Percentiles rank a stretch among this genome's conserved stretches.
Conservation (phyloP, 1,140 invertebrate genomes). For the Andrena cerasifolii region DNA sequence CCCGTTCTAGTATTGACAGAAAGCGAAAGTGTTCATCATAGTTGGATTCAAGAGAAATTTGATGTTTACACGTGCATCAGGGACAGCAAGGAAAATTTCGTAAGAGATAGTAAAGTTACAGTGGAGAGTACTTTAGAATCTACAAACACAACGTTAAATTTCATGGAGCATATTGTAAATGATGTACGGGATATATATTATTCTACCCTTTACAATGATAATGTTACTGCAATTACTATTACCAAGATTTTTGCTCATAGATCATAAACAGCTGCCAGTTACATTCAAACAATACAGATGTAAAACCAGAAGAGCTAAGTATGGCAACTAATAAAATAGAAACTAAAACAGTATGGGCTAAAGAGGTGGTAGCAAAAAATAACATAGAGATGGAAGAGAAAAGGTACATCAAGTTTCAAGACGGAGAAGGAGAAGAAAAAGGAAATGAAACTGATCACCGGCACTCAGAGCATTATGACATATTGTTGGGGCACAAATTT, state of each 20-base stretch:
- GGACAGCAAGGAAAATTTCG: constrained; percentile 61
- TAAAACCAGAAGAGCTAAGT: constrained; percentile 31
- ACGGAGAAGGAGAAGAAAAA: background rate
- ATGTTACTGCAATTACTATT: constrained; percentile 10
- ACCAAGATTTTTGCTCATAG: constrained; percentile 21
- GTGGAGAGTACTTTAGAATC: constrained; percentile 25
- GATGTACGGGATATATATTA: constrained; percentile 50
- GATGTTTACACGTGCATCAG: constrained; percentile 67
- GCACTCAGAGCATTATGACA: background rate
- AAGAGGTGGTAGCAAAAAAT: constrained; percentile 17
- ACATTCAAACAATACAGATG: constrained; percentile 14
- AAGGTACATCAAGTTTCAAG: constrained; percentile 48
- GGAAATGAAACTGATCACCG: background rate
- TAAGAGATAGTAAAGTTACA: constrained; percentile 50
- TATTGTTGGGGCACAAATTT: no score
- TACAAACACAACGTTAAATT: constrained; percentile 49
- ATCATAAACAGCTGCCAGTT: constrained; percentile 53
- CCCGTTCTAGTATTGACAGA: constrained; percentile 64
- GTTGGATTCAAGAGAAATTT: constrained; percentile 70
- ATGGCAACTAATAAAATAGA: constrained; percentile 2
- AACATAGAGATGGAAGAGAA: constrained; percentile 34
- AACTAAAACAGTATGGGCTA: constrained; percentile 4
- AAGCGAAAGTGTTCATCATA: constrained; percentile 60
- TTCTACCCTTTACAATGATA: background rate
- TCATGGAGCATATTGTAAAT: constrained; percentile 57